Conservation (phyloP, 2,113 vertebrate species). For the Clupea harengus region DNA sequence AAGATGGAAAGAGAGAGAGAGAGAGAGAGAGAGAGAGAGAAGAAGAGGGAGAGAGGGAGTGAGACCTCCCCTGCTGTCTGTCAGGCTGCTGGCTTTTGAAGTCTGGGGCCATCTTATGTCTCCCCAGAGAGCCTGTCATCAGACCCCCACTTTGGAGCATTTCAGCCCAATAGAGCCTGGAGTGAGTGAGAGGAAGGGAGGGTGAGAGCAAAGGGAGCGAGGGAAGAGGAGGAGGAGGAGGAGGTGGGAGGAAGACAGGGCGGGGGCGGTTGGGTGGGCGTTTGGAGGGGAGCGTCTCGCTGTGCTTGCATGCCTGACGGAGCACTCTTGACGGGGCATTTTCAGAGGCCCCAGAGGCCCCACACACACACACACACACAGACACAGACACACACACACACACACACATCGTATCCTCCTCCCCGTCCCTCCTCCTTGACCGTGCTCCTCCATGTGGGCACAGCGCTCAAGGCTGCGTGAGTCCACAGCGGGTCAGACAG, state of each 20-base stretch:
- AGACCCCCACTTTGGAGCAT: slow-evolving; percentile 70
- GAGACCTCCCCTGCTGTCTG: slow-evolving; percentile 71
- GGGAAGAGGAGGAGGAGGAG: slow-evolving; percentile 54
- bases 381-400: neutral
- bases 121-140: slow-evolving; percentile 75
- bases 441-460: slow-evolving; percentile 67
- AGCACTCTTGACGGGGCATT: slow-evolving; percentile 77
- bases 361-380: neutral
- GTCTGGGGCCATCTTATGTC: slow-evolving; percentile 73
- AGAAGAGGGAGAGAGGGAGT: slow-evolving; percentile 5
- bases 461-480: slow-evolving; percentile 52
- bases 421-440: slow-evolving; percentile 55
- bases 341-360: slow-evolving; percentile 55
- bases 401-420: neutral
- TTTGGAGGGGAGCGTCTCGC: slow-evolving; percentile 60
- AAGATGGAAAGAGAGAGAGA: slow-evolving; percentile 50
- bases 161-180: slow-evolving; percentile 58
- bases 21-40: slow-evolving; percentile 37
- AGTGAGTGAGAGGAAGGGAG: slow-evolving; percentile 53
- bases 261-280: slow-evolving; percentile 55
- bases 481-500: slow-evolving; percentile 62
- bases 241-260: slow-evolving; percentile 53
- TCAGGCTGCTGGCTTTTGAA: slow-evolving; percentile 78
- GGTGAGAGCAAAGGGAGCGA: slow-evolving; percentile 47
- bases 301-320: slow-evolving; percentile 65